Base-by-base conservation (phyloP, 2,797 vertebrate genomes). In the Botia kubotai region DNA sequence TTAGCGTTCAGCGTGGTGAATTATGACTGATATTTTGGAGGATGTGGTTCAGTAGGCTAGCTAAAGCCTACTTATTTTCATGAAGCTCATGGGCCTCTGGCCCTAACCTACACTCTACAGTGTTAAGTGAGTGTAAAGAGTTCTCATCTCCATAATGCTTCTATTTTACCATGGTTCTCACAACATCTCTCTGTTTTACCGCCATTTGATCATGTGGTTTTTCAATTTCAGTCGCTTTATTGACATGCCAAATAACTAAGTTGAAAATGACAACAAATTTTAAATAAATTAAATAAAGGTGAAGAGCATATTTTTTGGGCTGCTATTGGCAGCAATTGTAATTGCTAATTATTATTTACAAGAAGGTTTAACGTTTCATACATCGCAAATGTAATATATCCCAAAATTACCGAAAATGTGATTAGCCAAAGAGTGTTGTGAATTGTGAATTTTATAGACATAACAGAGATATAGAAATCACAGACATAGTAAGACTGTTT, bases 111-210 rank as follows among this genome's bases (percentile, higher is more conserved):
- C 50, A 69, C 72, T 75, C 79, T 83, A 65, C 63, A 21, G 39
- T 53, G 72, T 83, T 83, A 86, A 79, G 67, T 62, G 84, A 65
- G 46, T 43, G 12, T 58, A 68, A 76, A 79, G 76, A 81, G 79
- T 52, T 60, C 68, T 86, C 23, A 26, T 79, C 71, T 80, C 53
- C 63, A 76, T 82, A 82, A 58, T 70, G 23, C 62, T 55, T 81
- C 43, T 16, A 26, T 82, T 75, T 76, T 72, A 46, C 75, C 63
- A 43, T 26, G 26, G 62, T 55, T 66, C 58, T 70, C 19, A 58
- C 29, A 57, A 66, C 16, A 55, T 70, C 6, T 48, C 5, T 46
- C 12, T 16, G 39, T 48, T 14, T 58, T 57, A 6, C 3, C 21
- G 6, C 16, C 17, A 48, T 23, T 67, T 65, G 17, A n/a, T 66